phyloP scores from a whole-genome alignment of 2,113 vertebrate species.

The Propithecus coquereli region DNA sequence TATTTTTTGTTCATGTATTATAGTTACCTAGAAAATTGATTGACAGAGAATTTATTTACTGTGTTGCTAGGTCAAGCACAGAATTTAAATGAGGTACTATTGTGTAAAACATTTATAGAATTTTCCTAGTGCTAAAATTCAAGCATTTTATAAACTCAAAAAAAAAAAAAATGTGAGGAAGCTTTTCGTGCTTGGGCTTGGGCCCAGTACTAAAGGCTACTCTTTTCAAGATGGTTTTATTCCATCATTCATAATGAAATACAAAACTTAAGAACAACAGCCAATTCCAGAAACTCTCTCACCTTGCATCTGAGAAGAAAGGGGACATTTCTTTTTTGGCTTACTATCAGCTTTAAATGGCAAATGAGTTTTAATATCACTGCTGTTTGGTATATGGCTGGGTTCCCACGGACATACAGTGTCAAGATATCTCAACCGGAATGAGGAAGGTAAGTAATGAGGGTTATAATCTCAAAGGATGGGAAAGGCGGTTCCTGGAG shows the following conservation, averaged over 20 bases:
- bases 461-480: neutral
- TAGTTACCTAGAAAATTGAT: neutral
- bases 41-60: neutral
- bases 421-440: neutral
- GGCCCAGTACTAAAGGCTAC: neutral
- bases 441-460: neutral
- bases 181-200: neutral
- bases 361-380: neutral
- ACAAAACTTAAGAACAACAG: neutral
- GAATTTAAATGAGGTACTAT: neutral
- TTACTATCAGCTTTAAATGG: neutral
- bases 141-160: slow-evolving; percentile 10
- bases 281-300: neutral
- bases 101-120: neutral
- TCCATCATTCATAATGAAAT: neutral
- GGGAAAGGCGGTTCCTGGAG: neutral
- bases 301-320: neutral
- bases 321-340: neutral
- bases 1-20: neutral
- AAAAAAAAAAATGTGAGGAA: neutral
- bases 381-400: neutral
- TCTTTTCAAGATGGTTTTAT: neutral
- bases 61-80: neutral
- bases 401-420: neutral
- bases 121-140: neutral